Conservation (phyloP, 2,888 invertebrate species). For the Drosophila vallismaia region DNA sequence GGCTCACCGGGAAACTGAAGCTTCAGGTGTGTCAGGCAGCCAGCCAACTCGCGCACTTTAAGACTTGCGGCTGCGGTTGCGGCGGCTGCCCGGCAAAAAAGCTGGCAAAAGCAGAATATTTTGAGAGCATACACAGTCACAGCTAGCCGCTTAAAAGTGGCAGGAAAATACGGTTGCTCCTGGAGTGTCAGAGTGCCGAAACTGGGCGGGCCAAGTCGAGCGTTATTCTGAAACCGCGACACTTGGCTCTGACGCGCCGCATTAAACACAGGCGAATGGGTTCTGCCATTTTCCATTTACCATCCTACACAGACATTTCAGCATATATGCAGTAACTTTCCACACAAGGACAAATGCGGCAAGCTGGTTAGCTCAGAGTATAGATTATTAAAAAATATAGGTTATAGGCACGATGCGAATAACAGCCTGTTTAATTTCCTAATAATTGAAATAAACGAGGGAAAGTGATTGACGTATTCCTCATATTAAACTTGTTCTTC, state of each 20-base stretch:
- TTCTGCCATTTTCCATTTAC: conserved; percentile 22
- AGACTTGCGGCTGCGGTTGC: conserved; percentile 43
- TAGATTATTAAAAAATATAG: not conserved
- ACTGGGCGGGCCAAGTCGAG: conserved; percentile 48
- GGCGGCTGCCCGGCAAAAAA: conserved; percentile 11
- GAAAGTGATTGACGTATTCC: not conserved
- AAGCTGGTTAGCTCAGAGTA: not conserved
- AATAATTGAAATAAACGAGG: not conserved
- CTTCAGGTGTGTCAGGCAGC: conserved; percentile 28
- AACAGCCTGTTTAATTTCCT: not conserved
- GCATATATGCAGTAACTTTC: not conserved
- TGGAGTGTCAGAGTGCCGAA: conserved; percentile 26
- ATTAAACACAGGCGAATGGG: conserved; percentile 66
- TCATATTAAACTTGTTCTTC: not conserved
- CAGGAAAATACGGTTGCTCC: conserved; percentile 37
- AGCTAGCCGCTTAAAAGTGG: conserved; percentile 17
- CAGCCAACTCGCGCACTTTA: conserved; percentile 20
- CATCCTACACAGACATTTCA: not conserved
- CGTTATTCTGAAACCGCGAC: conserved; percentile 73
- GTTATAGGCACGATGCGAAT: no score
- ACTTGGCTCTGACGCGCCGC: conserved; percentile 75
- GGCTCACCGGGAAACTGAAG: conserved; percentile 10
- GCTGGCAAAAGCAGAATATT: not conserved
- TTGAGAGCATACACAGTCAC: not conserved
- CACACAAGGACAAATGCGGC: not conserved